Evolutionary conservation across 2,113 vertebrate genomes (phyloP).

Genomic region (Smithornis capensis): DNA sequence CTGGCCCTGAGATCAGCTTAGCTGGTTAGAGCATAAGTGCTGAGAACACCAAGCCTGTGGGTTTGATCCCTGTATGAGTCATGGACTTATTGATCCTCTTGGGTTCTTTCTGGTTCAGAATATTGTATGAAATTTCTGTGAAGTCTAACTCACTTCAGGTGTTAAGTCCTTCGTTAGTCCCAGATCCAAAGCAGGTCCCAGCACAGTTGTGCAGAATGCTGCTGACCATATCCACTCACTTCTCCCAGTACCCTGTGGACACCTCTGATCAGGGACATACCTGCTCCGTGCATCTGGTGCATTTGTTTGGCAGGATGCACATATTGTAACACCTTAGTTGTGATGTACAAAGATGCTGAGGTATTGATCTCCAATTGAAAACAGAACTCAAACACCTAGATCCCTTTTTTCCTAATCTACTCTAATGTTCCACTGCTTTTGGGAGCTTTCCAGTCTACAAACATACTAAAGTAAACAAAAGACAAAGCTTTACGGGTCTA

Average conservation of each 20-base stretch:
- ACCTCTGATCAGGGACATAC: no score
- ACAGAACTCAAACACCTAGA: background rate
- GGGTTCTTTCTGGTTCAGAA: background rate
- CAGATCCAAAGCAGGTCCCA: background rate
- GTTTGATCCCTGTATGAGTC: background rate
- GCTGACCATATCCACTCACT: background rate
- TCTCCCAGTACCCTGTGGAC: fast-evolving
- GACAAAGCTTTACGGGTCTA: background rate
- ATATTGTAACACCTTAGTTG: background rate
- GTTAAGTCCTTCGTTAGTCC: background rate
- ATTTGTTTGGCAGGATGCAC: background rate
- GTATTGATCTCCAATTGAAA: background rate
- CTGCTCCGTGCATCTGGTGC: background rate
- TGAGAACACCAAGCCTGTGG: background rate
- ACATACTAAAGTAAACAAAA: background rate
- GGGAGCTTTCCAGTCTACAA: background rate
- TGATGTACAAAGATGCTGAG: background rate
- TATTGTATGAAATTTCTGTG: background rate
- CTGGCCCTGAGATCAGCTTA: background rate
- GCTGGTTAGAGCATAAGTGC: background rate
- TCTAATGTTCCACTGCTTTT: background rate
- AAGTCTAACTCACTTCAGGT: background rate
- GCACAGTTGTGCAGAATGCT: background rate
- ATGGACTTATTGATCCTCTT: background rate
- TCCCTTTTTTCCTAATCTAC: background rate